Evolutionary conservation across 1,140 invertebrate species (phyloP).

Genomic region (Diorhabda carinulata): DNA sequence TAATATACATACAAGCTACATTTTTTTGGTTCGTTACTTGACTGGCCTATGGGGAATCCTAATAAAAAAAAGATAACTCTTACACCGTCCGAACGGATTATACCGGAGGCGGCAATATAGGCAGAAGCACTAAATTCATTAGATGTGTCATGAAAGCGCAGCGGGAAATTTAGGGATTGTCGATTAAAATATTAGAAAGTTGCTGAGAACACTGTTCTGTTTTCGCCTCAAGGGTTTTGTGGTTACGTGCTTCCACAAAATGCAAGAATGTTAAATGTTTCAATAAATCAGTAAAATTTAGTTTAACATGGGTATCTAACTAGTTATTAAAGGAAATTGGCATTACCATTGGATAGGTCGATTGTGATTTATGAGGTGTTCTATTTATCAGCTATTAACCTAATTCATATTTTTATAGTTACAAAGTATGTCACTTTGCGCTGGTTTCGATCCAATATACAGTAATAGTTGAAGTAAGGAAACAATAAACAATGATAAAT

Average conservation of each 20-base stretch:
- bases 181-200: slow-evolving; percentile 3
- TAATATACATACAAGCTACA: no score
- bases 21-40: no score
- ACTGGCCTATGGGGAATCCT: background rate
- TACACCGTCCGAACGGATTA: background rate
- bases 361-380: no score
- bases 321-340: no score
- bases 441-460: no score
- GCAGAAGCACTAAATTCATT: slow-evolving; percentile 2
- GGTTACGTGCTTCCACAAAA: background rate
- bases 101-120: slow-evolving; percentile 1
- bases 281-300: background rate
- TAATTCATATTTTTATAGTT: no score
- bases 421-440: no score
- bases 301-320: no score
- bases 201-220: background rate
- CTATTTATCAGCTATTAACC: no score
- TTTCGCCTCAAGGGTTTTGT: background rate
- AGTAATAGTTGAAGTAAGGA: no score
- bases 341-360: no score
- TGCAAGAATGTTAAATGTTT: background rate
- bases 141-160: slow-evolving; percentile 1
- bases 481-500: no score
- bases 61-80: background rate
- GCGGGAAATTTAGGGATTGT: background rate